A percentile compares a stretch with the other conserved stretches of the same genome.
phyloP scores from a whole-genome alignment of 2,113 vertebrate species.

The Saimiri boliviensis region DNA sequence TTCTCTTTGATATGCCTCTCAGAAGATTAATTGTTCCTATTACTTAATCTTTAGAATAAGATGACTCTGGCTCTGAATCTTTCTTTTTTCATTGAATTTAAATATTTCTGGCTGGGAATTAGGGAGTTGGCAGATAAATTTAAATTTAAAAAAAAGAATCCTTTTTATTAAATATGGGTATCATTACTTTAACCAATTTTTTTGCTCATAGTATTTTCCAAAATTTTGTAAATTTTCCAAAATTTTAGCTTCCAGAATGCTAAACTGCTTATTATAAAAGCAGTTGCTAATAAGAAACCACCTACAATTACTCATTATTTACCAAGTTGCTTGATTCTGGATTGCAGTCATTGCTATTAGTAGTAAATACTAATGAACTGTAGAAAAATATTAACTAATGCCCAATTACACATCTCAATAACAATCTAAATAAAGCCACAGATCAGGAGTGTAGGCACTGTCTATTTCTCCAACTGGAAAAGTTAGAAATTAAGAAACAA shows the following conservation, averaged over 20 bases:
- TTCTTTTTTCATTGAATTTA: conserved; percentile 45
- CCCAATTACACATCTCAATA: background rate
- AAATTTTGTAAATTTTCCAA: conserved; percentile 36
- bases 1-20: conserved; percentile 47
- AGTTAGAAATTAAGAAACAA: background rate
- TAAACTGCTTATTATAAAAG: conserved; percentile 25
- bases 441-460: background rate
- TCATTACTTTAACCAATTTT: conserved; percentile 6
- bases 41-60: conserved; percentile 54
- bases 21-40: conserved; percentile 58
- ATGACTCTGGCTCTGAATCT: background rate
- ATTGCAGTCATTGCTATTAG: conserved; percentile 12
- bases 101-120: conserved; percentile 40
- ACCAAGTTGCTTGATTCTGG: conserved; percentile 28
- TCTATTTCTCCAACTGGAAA: background rate
- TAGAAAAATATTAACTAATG: conserved; percentile 45
- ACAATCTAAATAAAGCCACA: conserved; percentile 16
- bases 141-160: background rate
- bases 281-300: background rate
- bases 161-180: background rate
- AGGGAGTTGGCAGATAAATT: conserved; percentile 23
- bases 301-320: background rate
- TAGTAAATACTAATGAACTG: conserved; percentile 30
- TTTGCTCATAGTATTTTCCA: background rate
- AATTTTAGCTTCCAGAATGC: conserved; percentile 18